Conservation (phyloP, 2,797 vertebrate genomes). For the Sebastes miniatus region DNA sequence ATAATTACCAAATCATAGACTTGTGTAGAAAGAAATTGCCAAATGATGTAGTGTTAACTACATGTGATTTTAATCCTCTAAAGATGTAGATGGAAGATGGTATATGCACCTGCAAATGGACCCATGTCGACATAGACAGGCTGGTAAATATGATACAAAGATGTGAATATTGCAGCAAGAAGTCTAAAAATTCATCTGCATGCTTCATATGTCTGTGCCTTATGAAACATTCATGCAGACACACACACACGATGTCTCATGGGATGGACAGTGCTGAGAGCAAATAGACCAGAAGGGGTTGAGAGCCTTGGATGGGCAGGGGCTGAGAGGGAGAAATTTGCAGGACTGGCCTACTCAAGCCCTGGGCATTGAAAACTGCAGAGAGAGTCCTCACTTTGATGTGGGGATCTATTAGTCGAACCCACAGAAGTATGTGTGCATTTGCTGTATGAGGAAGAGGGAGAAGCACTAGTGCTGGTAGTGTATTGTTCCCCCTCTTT, state of each 20-base stretch:
- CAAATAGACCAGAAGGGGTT: conserved; percentile 22
- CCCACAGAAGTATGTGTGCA: conserved; percentile 22
- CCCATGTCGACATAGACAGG: not conserved
- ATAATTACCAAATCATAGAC: not conserved
- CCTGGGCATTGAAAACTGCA: conserved; percentile 26
- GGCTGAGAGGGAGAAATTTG: conserved; percentile 30
- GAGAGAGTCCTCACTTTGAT: conserved; percentile 59
- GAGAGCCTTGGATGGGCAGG: conserved; percentile 24
- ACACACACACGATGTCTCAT: conserved; percentile 3
- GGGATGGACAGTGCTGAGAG: conserved; percentile 25
- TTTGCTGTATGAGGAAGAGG: conserved; percentile 27
- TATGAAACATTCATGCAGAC: conserved; percentile 45
- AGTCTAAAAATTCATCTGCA: conserved; percentile 25
- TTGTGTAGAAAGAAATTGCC: not conserved
- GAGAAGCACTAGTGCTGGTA: conserved; percentile 7
- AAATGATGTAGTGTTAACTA: not conserved
- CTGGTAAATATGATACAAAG: not conserved
- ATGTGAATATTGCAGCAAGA: not conserved
- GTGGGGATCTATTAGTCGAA: conserved; percentile 66
- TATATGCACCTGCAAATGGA: not conserved
- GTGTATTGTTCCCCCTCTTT: conserved; percentile 32
- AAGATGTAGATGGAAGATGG: not conserved
- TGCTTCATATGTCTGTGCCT: conserved; percentile 11
- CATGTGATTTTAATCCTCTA: not conserved
- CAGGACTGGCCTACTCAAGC: conserved; percentile 36